Evolutionary conservation across 2,888 invertebrate genomes (phyloP).

Genomic region (Drosophila prolongata): DNA sequence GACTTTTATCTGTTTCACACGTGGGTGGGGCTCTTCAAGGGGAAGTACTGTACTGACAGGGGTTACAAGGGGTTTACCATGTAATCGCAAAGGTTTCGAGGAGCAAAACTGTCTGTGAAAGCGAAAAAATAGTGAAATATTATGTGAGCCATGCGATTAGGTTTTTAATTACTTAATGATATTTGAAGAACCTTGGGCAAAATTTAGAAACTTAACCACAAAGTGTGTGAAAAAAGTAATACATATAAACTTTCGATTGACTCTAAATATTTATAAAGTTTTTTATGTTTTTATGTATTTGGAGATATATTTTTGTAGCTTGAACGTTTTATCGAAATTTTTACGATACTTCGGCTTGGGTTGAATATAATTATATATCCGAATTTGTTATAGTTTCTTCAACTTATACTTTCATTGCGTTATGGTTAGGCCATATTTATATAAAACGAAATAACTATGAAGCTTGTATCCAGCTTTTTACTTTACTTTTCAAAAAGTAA

Average conservation of each 20-base stretch:
- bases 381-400: too few relatives aligned
- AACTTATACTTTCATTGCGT: too few relatives aligned
- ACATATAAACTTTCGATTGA: too few relatives aligned
- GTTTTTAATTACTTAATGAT: slow-evolving; percentile 15
- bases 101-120: slow-evolving; percentile 15
- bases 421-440: too few relatives aligned
- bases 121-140: slow-evolving; percentile 17
- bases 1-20: slow-evolving; percentile 21
- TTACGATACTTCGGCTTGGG: too few relatives aligned
- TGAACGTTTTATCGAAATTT: too few relatives aligned
- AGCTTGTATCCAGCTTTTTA: too few relatives aligned
- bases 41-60: slow-evolving; percentile 13
- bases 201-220: background rate
- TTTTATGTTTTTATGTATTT: too few relatives aligned
- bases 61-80: background rate
- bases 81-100: slow-evolving; percentile 1
- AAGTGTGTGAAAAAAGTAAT: background rate
- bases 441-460: background rate
- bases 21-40: slow-evolving; percentile 12
- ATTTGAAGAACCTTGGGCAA: background rate
- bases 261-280: too few relatives aligned
- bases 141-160: slow-evolving; percentile 20
- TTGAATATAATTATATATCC: too few relatives aligned
- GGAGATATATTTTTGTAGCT: too few relatives aligned
- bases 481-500: background rate